Evolutionary conservation across 2,888 invertebrate genomes (phyloP).

Genomic region (Atrina japonica): DNA sequence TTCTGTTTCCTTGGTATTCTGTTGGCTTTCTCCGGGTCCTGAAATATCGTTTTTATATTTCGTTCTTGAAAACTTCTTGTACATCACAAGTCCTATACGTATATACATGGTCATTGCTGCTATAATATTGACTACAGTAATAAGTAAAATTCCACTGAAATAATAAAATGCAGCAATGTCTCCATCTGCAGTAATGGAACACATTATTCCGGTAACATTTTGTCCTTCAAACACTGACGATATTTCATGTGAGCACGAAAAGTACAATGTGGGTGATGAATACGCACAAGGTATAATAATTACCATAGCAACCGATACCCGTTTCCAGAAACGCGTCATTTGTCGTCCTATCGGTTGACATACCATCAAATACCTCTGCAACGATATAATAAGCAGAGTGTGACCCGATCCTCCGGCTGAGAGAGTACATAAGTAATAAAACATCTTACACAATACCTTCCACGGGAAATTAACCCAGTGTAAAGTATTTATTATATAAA

Average conservation of each 20-base stretch:
- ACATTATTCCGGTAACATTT: not conserved
- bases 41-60: too few species aligned
- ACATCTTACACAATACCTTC: not conserved
- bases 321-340: not conserved
- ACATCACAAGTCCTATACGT: not conserved
- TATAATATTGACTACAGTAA: not conserved
- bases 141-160: not conserved
- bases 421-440: not conserved
- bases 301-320: not conserved
- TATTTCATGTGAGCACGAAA: not conserved
- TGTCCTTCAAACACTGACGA: not conserved
- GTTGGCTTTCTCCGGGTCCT: too few species aligned
- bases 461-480: not conserved
- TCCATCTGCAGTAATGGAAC: conserved; percentile 1
- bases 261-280: not conserved
- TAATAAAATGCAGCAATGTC: not conserved
- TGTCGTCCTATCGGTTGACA: conserved; percentile 10
- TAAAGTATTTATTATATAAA: not conserved
- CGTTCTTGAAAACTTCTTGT: too few species aligned
- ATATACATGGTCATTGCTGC: not conserved
- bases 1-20: too few species aligned
- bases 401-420: conserved; percentile 1
- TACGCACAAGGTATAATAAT: not conserved
- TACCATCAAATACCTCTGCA: conserved; percentile 1
- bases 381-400: not conserved